Evolutionary conservation across 2,888 invertebrate species (phyloP), one percentile per base, ranked within the genome.

Genomic region (Zaprionus lineosus): DNA sequence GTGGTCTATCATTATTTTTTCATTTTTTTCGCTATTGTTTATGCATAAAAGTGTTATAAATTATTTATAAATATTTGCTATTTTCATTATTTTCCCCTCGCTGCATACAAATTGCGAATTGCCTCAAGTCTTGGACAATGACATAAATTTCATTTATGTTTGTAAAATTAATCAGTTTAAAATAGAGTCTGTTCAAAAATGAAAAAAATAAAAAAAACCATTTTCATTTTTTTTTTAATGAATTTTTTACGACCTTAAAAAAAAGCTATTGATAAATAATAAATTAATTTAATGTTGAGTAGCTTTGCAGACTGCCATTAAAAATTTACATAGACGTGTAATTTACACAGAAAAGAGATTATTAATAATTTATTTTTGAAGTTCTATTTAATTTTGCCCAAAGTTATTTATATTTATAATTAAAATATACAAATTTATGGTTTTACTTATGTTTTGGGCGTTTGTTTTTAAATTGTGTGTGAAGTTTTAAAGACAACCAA

Each of bases 51-150:
- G 15, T 12, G 18, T 48, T 48, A 64, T 65, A 31, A 43, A 64
- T 64, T 39, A 58, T 52, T 58, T 65, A 63, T 64, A 47, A 28
- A 28, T 47, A 28, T 50, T 50, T 56, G n/a, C n/a, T 41, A 15
- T 4, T 53, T 33, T 39, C 31, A 26, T 19, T 24, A 12, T 28
- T 24, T 6, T 11, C n/a, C 3, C 24, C 11, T 44, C 24, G 24
- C 24, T 52, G 58, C 52, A 64, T 44, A 40, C 44, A 56, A 40
- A 61, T 51, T 28, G 9, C 11, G 47, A 18, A 11, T 39, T n/a
- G 21, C 3, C 14, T 8, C 37, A 26, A 6, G 40, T 8, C 12
- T 16, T 33, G 33, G 2, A n/a, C n/a, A n/a, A n/a, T n/a, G n/a
- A n/a, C 31, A 33, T 21, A 18, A 37, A 37, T 9, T 36, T 29